Evolutionary conservation across 2,888 invertebrate genomes (phyloP), one percentile per base, ranked within the genome.

Genomic region (Candidula unifasciata): DNA sequence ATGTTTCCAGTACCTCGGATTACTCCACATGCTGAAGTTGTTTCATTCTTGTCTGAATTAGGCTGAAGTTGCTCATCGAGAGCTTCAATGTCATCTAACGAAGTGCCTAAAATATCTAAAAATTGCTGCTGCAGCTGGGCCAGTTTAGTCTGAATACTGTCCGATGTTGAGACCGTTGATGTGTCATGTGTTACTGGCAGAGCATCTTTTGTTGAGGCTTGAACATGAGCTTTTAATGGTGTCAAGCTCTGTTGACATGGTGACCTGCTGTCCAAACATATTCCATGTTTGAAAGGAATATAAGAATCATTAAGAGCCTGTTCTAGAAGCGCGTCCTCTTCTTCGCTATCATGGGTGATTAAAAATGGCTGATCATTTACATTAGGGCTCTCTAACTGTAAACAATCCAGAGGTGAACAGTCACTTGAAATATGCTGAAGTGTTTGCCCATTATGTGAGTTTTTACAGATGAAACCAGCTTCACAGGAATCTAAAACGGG

Each of bases 71-170:
- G 18, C 27, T 64, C 77, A 33, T 78, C 78, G 30, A 18, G 2
- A 18, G 24, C 6, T 57, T 69, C 80, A 69, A 3, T 30, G 68
- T 54, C 69, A 24, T 80, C 80, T n/a, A 10, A 44, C 5, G 60
- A 78, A 30, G 24, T 54, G 5, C 30, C 18, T n/a, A 80, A 35
- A n/a, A 80, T 71, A 37, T 80, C 35, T 18, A 54, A 33, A 21
- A 30, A 69, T 71, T 71, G 69, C 13, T 80, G 80, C 18, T 80
- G 80, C 35, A 80, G 60, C 33, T n/a, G 21, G 33, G 80, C 71
- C 71, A 80, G n/a, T 37, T 54, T 71, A 3, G 24, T 30, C 35
- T 71, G 54, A 54, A 71, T 57, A 27, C 35, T 71, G 60, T 57
- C 71, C 54, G 52, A 33, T 24, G 80, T 24, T 16, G 78, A 24